A percentile compares a stretch with the other conserved stretches of the same genome.
phyloP scores from a whole-genome alignment of 2,113 vertebrate genomes.

The Rhagologus leucostigma region DNA sequence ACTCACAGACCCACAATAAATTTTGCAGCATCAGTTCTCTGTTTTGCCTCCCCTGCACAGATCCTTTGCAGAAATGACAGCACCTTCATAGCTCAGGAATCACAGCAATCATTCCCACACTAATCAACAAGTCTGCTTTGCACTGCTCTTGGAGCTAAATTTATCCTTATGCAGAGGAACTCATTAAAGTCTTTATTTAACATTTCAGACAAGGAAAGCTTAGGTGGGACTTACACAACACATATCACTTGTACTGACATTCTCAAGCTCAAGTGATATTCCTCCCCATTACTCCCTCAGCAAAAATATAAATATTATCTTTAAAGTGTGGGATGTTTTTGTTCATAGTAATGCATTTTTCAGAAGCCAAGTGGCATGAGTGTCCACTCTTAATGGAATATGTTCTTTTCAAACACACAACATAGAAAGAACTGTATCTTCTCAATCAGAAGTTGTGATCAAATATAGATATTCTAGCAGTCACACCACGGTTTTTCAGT shows the following conservation, averaged over 20 bases:
- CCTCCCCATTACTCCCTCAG: background rate
- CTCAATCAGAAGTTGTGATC: background rate
- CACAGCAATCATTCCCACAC: slow-evolving; percentile 5
- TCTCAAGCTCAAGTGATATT: background rate
- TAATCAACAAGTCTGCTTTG: background rate
- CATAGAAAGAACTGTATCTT: background rate
- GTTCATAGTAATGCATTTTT: background rate
- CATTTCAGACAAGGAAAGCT: background rate
- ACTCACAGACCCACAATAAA: background rate
- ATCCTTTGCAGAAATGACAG: background rate
- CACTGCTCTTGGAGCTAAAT: background rate
- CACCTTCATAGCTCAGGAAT: background rate
- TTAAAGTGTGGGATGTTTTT: background rate
- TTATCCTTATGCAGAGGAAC: background rate
- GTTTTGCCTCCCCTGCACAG: background rate
- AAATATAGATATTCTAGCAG: background rate
- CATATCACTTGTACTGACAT: background rate
- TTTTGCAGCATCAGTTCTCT: background rate
- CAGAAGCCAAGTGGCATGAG: background rate
- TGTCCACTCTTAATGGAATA: background rate
- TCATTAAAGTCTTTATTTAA: background rate
- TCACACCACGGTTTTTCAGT: background rate
- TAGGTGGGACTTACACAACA: background rate
- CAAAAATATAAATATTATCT: background rate
- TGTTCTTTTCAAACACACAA: background rate